A percentile compares a stretch with the other conserved stretches of the same genome.
Evolutionary conservation across 2,113 vertebrate genomes (phyloP).

Genomic region (Xiphorhynchus elegans): DNA sequence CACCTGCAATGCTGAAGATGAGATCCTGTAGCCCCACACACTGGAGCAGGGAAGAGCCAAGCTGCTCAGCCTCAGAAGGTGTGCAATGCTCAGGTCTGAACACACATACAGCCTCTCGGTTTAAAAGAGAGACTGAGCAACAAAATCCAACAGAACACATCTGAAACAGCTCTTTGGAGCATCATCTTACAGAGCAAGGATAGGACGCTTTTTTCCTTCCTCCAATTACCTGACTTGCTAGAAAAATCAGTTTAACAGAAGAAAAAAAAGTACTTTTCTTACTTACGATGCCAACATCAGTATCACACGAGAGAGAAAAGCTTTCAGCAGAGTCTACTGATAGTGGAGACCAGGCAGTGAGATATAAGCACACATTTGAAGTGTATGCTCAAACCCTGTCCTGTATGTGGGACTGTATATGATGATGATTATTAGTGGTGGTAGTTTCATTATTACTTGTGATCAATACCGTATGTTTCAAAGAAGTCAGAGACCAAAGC

Average conservation of each 20-base stretch:
- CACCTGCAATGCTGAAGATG: neutral
- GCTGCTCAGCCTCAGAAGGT: neutral
- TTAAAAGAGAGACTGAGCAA: neutral
- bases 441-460: neutral
- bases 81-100: neutral
- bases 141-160: neutral
- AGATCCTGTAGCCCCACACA: neutral
- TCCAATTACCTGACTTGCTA: neutral
- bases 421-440: fast-evolving
- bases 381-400: neutral
- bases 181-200: neutral
- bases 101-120: fast-evolving
- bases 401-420: neutral
- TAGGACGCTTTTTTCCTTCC: neutral
- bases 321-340: neutral
- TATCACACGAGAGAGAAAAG: neutral
- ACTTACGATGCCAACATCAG: neutral
- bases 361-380: neutral
- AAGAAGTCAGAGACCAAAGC: neutral
- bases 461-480: neutral
- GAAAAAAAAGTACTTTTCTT: neutral
- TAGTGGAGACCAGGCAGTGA: neutral
- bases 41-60: neutral
- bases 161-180: neutral
- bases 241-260: neutral